Base-by-base conservation (phyloP, 2,113 vertebrate genomes). In the Hippotragus niger region DNA sequence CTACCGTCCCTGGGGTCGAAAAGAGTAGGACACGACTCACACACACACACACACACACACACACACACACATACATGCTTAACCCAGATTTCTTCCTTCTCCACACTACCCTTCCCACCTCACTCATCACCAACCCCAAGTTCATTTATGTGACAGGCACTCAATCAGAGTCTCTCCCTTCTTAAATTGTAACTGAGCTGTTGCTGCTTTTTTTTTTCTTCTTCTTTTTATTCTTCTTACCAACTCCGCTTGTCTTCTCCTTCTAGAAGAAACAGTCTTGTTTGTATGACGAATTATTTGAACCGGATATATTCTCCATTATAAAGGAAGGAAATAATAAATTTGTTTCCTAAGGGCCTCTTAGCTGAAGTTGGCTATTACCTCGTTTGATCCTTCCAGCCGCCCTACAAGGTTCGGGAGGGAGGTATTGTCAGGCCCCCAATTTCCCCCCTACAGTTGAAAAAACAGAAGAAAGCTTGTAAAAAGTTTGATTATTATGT, bases 291-390 rank as follows among this genome's bases (percentile, higher is more conserved):
- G 82, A 88, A 93, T 78, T 95, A 89, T 91, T 96, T 95, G 95
- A 97, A 97, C 95, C 71, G 94, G 96, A 97, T 96, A 97, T 96
- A 58, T 47, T n/a, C 78, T 90, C 92, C 25, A 55, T 91, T 92
- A 95, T 76, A 80, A 67, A 97, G 97, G 96, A 97, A 98, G 97
- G 97, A 98, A 97, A 97, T 90, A 93, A 94, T 96, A 95, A 57
- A 95, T 92, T 84, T 76, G 52, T 96, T 95, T 96, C 95, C 90
- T 85, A 87, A 97, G 97, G 78, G 50, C 92, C 85, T 97, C 82
- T 94, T 93, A 85, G 74, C 21, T 53, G 95, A 80, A 95, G 84
- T 47, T 33, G 80, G 53, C 50, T 78, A 16, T 97, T 60, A 64
- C 74, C 50, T 96, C 50, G 47, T 50, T 62, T 58, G 92, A n/a